Conservation (phyloP, 1,140 invertebrate genomes). For the Drosophila quadrilineata region DNA sequence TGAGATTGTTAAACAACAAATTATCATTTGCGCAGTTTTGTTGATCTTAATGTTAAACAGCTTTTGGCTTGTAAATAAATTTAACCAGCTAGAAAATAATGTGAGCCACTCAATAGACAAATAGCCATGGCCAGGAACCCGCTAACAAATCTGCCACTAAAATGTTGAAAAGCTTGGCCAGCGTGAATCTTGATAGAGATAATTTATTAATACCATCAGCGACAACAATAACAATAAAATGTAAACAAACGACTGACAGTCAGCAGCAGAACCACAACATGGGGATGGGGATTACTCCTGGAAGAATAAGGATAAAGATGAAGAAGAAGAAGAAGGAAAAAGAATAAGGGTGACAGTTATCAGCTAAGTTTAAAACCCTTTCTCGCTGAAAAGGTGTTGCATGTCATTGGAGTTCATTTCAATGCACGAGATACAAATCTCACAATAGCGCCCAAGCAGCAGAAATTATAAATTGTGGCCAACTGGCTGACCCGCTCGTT, state of each 20-base stretch:
- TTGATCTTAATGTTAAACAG: conserved; percentile 35
- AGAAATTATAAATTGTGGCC: conserved; percentile 61
- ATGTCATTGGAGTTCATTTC: conserved; percentile 55
- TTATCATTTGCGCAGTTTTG: conserved; percentile 30
- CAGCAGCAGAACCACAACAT: conserved; percentile 12
- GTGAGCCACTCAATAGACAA: conserved; percentile 60
- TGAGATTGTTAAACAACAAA: no score
- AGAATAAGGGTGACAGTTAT: no score
- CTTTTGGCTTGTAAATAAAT: conserved; percentile 64
- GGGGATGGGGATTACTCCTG: not conserved
- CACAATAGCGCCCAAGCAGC: conserved; percentile 52
- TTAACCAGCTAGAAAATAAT: conserved; percentile 79
- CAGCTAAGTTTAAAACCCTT: conserved; percentile 26
- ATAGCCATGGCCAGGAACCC: conserved; percentile 34
- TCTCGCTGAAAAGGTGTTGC: conserved; percentile 55
- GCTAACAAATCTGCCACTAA: conserved; percentile 46
- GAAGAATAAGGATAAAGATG: not conserved
- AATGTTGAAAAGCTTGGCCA: conserved; percentile 46
- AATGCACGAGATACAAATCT: conserved; percentile 55
- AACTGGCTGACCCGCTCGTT: conserved; percentile 30
- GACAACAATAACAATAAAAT: conserved; percentile 79
- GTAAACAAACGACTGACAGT: conserved; percentile 71
- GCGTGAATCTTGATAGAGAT: conserved; percentile 72
- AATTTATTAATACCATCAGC: conserved; percentile 79
- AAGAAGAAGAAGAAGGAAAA: not conserved